Base-by-base conservation (phyloP, 2,888 invertebrate genomes). In the Lysandra bellargus region DNA sequence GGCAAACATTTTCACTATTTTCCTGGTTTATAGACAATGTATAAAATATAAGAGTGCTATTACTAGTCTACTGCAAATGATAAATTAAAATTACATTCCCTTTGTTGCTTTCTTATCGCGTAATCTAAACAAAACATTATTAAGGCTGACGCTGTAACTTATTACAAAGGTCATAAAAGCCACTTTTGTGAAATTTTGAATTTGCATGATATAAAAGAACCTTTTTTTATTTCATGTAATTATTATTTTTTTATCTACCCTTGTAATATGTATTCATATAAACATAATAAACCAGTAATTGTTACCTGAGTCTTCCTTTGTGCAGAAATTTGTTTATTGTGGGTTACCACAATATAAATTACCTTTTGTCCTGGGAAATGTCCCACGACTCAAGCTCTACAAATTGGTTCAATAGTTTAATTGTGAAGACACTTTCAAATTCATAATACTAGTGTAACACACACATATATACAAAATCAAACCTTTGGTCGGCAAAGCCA, bases 181-280 rank as follows among this genome's bases (percentile, higher is more conserved):
- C 1, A 61, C n/a, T 72, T 33, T 72, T 33, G 14, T 33, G 4
- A 37, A 40, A 40, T 72, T 4, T 17, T 73, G n/a, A 14, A 6
- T 44, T 6, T 40, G 7, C 33, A 23, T 17, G n/a, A n/a, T 69
- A 17, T 72, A 40, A 14, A 14, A 53, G 53, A 53, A 53, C 9
- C 49, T 40, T 40, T 73, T 73, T 17, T 77, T 14, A 73, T 37
- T 40, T 73, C 17, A 5, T 73, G 37, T 73, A 6, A 1, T 37
- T 14, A 37, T 17, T 17, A 4, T 23, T 74, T 74, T 74, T 74
- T n/a, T 78, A n/a, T 78, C 57, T 78, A 64, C 78, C 30, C 40
- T 78, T 64, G 12, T 44, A 14, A 44, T 14, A 23, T 69, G 0
- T 12, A 3, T 57, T 9, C 49, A 9, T 44, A 44, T 44, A 44